A percentile compares a stretch with the other conserved stretches of the same genome.
phyloP scores from a whole-genome alignment of 2,888 invertebrate genomes.

The Oscheius sp. region DNA sequence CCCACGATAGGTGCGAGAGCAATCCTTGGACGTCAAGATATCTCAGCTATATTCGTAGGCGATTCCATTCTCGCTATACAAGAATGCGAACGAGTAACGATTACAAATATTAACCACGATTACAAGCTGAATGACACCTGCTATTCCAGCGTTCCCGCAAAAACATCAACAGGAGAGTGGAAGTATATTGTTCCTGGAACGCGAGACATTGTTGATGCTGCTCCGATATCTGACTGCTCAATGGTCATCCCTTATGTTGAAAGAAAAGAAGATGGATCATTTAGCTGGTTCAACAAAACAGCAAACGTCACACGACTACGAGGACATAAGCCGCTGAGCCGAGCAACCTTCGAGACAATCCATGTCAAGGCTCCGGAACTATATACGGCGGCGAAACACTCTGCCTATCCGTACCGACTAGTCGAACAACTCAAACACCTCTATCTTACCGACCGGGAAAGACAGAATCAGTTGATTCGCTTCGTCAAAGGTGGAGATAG shows the following conservation, averaged over 20 bases:
- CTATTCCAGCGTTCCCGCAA: slow-evolving; percentile 26
- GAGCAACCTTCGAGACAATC: no score
- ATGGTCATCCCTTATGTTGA: not conserved
- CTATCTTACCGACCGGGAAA: no score
- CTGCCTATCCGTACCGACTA: no score
- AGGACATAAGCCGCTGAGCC: no score
- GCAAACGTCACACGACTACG: no score
- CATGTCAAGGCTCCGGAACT: no score
- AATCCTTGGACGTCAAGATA: slow-evolving; percentile 32
- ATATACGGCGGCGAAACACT: no score
- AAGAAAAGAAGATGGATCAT: not conserved
- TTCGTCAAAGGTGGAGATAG: no score
- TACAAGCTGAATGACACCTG: slow-evolving; percentile 27
- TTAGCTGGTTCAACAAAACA: no score
- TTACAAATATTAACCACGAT: not conserved
- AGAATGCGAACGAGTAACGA: slow-evolving; percentile 12
- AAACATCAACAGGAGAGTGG: not conserved
- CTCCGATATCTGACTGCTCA: not conserved
- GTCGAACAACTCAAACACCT: no score
- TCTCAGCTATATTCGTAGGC: slow-evolving; percentile 29
- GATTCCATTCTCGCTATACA: slow-evolving; percentile 2
- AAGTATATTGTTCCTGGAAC: slow-evolving; percentile 2
- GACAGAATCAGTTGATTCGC: no score
- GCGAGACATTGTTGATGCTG: not conserved
- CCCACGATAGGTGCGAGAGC: slow-evolving; percentile 34